Evolutionary conservation across 2,797 vertebrate species (phyloP).

Genomic region (Pangasius djambal): DNA sequence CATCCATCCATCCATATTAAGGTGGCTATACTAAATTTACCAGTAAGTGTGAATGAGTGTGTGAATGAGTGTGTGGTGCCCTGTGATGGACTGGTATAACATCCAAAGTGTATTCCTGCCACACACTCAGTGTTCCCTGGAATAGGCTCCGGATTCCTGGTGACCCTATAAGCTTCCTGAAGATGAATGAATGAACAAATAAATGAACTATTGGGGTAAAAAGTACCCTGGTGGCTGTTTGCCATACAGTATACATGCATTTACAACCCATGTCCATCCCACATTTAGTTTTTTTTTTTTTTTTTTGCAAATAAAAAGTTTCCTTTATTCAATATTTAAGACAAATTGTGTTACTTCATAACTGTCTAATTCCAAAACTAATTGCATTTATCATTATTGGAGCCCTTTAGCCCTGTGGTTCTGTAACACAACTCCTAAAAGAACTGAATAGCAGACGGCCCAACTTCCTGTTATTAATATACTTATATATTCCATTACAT

Average conservation of each 20-base stretch:
- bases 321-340: neutral
- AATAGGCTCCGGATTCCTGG: neutral
- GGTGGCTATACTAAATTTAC: neutral
- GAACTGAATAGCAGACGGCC: neutral
- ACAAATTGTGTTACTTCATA: neutral
- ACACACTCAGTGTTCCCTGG: neutral
- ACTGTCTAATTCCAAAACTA: neutral
- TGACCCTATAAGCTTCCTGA: neutral
- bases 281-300: too few relatives aligned
- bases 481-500: slow-evolving; percentile 25
- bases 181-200: neutral
- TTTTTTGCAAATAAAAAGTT: too few relatives aligned
- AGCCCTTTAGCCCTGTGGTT: neutral
- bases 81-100: neutral
- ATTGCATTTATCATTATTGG: slow-evolving; percentile 3
- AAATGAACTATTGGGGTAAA: neutral
- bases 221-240: neutral
- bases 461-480: slow-evolving; percentile 24
- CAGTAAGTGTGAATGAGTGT: neutral
- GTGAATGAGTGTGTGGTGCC: neutral
- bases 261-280: neutral
- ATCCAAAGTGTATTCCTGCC: neutral
- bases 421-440: neutral
- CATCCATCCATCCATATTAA: neutral
- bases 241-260: neutral